Conservation (phyloP, 2,888 invertebrate genomes). For the Philopedon plagiatum region DNA sequence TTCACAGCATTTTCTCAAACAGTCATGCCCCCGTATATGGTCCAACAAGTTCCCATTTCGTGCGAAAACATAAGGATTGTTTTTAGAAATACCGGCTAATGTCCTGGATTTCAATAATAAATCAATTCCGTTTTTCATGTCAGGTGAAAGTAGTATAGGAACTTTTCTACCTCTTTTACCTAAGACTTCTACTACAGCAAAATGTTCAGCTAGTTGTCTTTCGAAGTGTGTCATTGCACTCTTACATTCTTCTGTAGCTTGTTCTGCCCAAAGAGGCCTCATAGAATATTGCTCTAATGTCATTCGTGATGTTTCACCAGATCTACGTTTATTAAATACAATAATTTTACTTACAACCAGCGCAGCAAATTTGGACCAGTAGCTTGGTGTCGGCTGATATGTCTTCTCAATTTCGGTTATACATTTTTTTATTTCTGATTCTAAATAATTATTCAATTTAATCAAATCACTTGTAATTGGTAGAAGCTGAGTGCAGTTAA, state of each 20-base stretch:
- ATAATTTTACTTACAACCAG: constrained; percentile 26
- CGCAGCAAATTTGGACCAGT: constrained; percentile 19
- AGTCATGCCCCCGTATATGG: too few relatives aligned
- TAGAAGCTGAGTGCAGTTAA: constrained; percentile 37
- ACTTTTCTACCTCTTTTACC: neutral
- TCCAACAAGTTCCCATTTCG: too few relatives aligned
- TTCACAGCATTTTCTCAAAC: too few relatives aligned
- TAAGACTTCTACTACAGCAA: neutral
- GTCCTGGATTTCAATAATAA: too few relatives aligned
- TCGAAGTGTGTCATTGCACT: neutral
- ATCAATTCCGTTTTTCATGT: too few relatives aligned
- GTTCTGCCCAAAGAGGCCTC: constrained; percentile 35
- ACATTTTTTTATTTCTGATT: constrained; percentile 25
- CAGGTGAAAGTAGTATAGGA: neutral
- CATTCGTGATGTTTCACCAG: constrained; percentile 45
- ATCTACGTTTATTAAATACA: constrained; percentile 49
- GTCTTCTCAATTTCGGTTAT: too few relatives aligned
- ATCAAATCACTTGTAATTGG: constrained; percentile 46
- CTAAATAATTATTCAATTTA: constrained; percentile 40
- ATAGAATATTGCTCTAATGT: constrained; percentile 39
- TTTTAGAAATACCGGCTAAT: too few relatives aligned
- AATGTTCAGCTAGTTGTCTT: neutral
- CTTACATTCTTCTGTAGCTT: neutral
- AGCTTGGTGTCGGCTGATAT: neutral
- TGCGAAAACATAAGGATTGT: too few relatives aligned